phyloP scores from a whole-genome alignment of 2,888 invertebrate genomes.

The Hirtodrosophila histrioides region DNA sequence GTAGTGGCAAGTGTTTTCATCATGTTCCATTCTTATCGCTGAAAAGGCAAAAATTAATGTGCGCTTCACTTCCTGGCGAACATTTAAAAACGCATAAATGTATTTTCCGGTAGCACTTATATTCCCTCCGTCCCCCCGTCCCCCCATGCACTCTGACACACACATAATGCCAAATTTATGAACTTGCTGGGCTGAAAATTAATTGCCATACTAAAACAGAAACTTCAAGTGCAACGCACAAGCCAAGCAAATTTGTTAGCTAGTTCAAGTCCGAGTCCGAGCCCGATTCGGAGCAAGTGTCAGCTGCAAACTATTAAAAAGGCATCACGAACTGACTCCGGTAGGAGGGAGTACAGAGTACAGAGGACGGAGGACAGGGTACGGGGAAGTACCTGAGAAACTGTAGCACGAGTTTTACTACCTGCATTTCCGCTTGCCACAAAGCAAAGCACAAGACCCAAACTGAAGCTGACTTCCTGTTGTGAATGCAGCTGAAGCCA shows the following conservation, averaged over 20 bases:
- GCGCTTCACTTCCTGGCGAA: slow-evolving; percentile 45
- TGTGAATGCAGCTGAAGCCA: slow-evolving; percentile 42
- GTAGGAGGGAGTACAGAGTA: not conserved
- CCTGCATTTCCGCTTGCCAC: slow-evolving; percentile 70
- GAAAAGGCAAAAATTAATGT: slow-evolving; percentile 51
- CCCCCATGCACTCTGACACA: not conserved
- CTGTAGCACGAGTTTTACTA: slow-evolving; percentile 46
- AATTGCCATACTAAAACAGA: slow-evolving; percentile 58
- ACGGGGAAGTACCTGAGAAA: slow-evolving; percentile 29
- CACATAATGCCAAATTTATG: slow-evolving; percentile 65
- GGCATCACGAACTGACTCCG: slow-evolving; percentile 44
- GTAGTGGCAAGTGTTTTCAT: slow-evolving; percentile 31
- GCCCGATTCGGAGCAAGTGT: slow-evolving; percentile 41
- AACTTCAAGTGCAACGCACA: slow-evolving; percentile 31
- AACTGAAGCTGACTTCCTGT: slow-evolving; percentile 71
- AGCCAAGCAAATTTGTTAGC: slow-evolving; percentile 44
- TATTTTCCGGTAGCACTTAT: slow-evolving; percentile 50
- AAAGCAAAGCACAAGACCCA: slow-evolving; percentile 49
- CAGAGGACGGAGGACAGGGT: not conserved
- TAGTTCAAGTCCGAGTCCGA: slow-evolving; percentile 17
- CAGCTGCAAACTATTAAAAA: slow-evolving; percentile 72
- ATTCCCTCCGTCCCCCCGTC: not conserved
- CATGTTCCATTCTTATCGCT: slow-evolving; percentile 48
- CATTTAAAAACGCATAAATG: slow-evolving; percentile 75
- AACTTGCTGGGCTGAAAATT: slow-evolving; percentile 56